Evolutionary conservation across 2,797 vertebrate species (phyloP).

Genomic region (Karalla daura): DNA sequence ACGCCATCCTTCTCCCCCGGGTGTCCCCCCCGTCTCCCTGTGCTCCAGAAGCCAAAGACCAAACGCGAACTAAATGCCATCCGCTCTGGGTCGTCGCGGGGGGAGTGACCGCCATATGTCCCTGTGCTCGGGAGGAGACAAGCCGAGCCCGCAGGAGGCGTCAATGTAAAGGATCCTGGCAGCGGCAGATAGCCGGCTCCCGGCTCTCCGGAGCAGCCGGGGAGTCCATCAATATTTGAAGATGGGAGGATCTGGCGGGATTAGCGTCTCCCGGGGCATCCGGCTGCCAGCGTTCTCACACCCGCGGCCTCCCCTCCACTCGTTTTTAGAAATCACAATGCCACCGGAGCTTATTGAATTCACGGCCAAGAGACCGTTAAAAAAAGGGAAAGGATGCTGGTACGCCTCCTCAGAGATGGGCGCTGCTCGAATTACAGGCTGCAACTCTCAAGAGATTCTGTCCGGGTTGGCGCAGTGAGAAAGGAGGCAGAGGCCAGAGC

Average conservation of each 20-base stretch:
- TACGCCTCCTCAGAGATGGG: background rate
- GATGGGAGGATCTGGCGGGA: conserved; percentile 33
- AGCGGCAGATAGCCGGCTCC: conserved; percentile 12
- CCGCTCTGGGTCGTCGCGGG: too few species aligned
- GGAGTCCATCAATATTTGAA: conserved; percentile 56
- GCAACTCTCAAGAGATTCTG: too few species aligned
- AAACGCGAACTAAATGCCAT: background rate
- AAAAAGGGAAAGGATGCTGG: background rate
- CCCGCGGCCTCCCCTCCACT: background rate
- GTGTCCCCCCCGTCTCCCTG: too few species aligned
- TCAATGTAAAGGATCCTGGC: too few species aligned
- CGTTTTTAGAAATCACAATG: background rate
- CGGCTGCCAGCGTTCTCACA: conserved; percentile 9
- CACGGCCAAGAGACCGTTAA: background rate
- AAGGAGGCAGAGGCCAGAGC: too few species aligned
- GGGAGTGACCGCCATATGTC: too few species aligned
- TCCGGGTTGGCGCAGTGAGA: too few species aligned
- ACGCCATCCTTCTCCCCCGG: too few species aligned
- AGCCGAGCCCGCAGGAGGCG: too few species aligned
- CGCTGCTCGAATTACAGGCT: background rate
- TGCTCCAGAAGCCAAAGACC: background rate
- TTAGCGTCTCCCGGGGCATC: conserved; percentile 36
- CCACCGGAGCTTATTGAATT: background rate
- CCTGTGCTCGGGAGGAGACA: background rate
- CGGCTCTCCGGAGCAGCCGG: conserved; percentile 40